Base-by-base conservation (phyloP, 1,140 invertebrate genomes). In the Tetramorium alpestre region DNA sequence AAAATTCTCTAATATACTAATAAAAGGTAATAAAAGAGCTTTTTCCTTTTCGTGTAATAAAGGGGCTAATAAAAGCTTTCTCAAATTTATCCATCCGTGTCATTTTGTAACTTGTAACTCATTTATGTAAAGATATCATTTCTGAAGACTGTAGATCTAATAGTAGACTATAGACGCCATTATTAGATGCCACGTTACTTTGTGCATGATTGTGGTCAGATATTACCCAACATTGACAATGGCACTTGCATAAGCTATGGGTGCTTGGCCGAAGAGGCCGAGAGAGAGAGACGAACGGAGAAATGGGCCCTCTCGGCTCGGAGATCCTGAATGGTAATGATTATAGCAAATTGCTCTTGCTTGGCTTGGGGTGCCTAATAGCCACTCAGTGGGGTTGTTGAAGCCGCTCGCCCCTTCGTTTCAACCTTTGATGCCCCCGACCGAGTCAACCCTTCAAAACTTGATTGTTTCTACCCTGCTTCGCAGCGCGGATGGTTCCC, bases 361-460 rank as follows among this genome's bases (percentile, higher is more conserved):
- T 92, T 90, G 92, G 91, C 82, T 92, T 87, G 90, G 88, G 90
- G 89, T 91, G 93, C 89, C 93, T 94, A 94, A 94, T 94, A 94
- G 93, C 94, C 93, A 94, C 94, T 94, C 93, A 91, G 92, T 94
- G 87, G 91, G 92, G 92, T 89, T 94, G 89, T 93, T 94, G 91
- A 93, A 93, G 92, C 91, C 91, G 73, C 88, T 89, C 92, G 92
- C 88, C 93, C 93, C 93, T 93, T 92, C 89, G 81, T 92, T 33
- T 87, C 93, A 93, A 93, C 92, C 93, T 94, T 94, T 94, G 94
- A 94, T 94, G 92, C 94, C 93, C 89, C 92, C 90, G 91, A 87
- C 90, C 90, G 87, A 94, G 93, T 92, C 90, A 93, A 93, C 93
- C 93, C 92, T 94, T 93, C 87, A 91, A 89, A 92, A 91, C 90